Base-by-base conservation (phyloP, 2,888 invertebrate species). In the Thera britannica region DNA sequence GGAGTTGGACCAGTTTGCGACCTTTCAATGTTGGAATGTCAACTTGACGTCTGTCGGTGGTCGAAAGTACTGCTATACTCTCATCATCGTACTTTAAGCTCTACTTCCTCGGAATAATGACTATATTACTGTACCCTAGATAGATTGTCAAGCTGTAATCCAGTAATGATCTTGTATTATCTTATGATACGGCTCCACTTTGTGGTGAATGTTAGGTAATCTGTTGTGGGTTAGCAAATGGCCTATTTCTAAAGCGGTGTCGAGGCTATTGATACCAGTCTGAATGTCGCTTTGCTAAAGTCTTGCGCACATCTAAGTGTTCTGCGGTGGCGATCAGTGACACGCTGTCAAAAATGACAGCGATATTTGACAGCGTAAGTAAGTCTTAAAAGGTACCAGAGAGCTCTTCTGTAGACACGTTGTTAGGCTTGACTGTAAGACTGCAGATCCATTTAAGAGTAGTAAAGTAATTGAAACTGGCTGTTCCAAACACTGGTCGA, bases 11-110 rank as follows among this genome's bases (percentile, higher is more conserved):
- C 80, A 85, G 84, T 85, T 84, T 81, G 82, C 85, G 85, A 85
- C 84, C 84, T 85, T 85, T 84, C 83, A 81, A 83, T 83, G 82
- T 80, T 80, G 80, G 83, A 83, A 84, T 84, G 85, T 84, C 84
- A 84, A 83, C 84, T 83, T 76, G 73, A 68, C 67, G 70, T 70
- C 73, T 66, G 70, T 70, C 73, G 81, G 79, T 76, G 74, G 79
- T 79, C 80, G 82, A 87, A 85, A 87, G 87, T 84, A 88, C 85
- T 77, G 86, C 83, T 84, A 84, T 75, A 56, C 68, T 71, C 46
- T 73, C 73, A 74, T 71, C 67, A 65, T 51, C 56, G 56, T 62
- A 72, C 74, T 74, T 71, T 69, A 63, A 67, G 60, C 63, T 72
- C 69, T 79, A 75, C 67, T 63, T 70, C 67, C 52, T 61, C 46